Evolutionary conservation across 1,140 invertebrate species (phyloP).

Genomic region (Aphis gossypii): DNA sequence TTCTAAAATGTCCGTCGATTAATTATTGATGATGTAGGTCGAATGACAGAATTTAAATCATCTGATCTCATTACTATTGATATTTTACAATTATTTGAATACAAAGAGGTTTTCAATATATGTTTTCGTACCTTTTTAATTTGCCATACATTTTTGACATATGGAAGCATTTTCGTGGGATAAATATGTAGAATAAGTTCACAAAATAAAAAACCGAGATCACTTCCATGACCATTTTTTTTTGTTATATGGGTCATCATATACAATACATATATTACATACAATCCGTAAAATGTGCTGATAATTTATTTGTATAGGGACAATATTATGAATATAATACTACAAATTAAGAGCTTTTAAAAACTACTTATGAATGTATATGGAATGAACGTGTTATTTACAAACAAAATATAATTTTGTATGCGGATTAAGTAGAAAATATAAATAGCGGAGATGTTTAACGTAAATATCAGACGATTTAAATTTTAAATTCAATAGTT

Average conservation of each 20-base stretch:
- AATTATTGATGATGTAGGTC: slow-evolving; percentile 24
- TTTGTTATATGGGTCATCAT: not conserved
- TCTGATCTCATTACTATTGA: not conserved
- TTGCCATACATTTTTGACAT: not conserved
- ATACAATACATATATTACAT: not conserved
- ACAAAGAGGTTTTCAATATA: not conserved
- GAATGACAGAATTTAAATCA: slow-evolving; percentile 2
- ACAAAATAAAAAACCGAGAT: not conserved
- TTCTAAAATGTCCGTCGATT: slow-evolving; percentile 23
- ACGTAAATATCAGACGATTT: not conserved
- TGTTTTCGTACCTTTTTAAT: not conserved
- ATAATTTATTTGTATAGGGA: not conserved
- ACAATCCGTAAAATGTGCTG: not conserved
- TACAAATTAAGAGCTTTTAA: not conserved
- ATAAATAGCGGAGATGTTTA: not conserved
- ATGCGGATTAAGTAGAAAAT: not conserved
- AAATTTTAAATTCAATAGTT: not conserved
- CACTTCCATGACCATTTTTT: not conserved
- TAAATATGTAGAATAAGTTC: not conserved
- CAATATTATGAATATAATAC: not conserved
- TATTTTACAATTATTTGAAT: not conserved
- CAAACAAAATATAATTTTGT: not conserved
- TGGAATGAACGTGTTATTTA: not conserved
- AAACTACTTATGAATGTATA: not conserved
- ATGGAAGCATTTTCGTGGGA: not conserved